Evolutionary conservation across 2,113 vertebrate genomes (phyloP).

Genomic region (Aramus guarauna): DNA sequence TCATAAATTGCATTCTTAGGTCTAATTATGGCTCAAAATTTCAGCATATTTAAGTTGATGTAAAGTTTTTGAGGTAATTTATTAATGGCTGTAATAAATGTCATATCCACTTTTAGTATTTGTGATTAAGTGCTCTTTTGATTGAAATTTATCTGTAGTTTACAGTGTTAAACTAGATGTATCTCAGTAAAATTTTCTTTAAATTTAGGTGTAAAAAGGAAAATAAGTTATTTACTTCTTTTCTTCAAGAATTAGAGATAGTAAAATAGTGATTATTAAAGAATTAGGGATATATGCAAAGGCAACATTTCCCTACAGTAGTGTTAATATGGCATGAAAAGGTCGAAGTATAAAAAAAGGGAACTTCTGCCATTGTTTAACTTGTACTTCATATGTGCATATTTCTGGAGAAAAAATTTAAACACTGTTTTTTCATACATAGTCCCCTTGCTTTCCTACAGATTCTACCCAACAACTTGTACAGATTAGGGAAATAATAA

Average conservation of each 20-base stretch:
- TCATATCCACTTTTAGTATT: not conserved
- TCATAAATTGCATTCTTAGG: not conserved
- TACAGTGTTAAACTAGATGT: not conserved
- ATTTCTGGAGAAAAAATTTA: not conserved
- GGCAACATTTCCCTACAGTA: not conserved
- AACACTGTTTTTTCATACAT: not conserved
- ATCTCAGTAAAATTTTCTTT: not conserved
- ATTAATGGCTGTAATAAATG: not conserved
- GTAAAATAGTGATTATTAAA: not conserved
- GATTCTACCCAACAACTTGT: not conserved
- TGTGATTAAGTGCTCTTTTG: not conserved
- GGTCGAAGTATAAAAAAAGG: not conserved
- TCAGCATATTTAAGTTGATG: not conserved
- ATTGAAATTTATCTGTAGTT: not conserved
- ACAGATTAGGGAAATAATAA: not conserved
- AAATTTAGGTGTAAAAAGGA: not conserved
- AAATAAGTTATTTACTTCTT: not conserved
- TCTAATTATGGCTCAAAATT: not conserved
- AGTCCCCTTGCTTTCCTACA: not conserved
- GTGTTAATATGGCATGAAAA: not conserved
- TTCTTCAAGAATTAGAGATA: not conserved
- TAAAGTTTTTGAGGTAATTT: not conserved
- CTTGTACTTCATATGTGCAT: fast-evolving
- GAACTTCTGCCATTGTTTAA: not conserved
- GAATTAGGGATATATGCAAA: not conserved